Evolutionary conservation across 1,140 invertebrate species (phyloP), one percentile per base, ranked within the genome.

Genomic region (Ephestia elutella): DNA sequence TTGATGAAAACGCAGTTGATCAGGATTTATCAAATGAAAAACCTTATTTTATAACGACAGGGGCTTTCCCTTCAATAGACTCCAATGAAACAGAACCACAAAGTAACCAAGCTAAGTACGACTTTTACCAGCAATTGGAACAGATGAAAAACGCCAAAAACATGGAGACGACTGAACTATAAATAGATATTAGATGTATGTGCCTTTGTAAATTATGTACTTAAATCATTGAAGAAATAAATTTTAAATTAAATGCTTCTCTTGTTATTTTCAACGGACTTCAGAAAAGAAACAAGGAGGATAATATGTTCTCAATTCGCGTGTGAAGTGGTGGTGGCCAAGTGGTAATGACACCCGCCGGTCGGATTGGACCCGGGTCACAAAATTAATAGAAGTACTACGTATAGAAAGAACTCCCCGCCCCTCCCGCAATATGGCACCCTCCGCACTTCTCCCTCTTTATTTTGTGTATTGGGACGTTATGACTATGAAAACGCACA

Each of bases 131-230:
- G 65, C 91, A 91, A 85, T 88, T 90, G 68, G 90, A 91, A 67
- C 91, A 91, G 71, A 86, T 91, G 77, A 91, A 91, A 57, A 91
- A 91, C 72, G 91, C 93, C 10, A 93, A 95, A 77, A 96, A 96
- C 87, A 90, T 96, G 71, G 95, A 96, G 88, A 96, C 95, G 49
- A 96, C 95, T 9, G 95, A 96, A 89, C 87, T 95, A 72, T 93
- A 89, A 78, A 3, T 62, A 51, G n/a, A 21, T n/a, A n/a, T 53
- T 48, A 54, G 17, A 30, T 44, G 32, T 54, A 60, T 55, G 58
- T 60, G 58, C 58, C 58, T 60, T 54, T 61, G 60, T 65, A 63
- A 48, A 38, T 56, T 44, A 65, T 54, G 32, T 58, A 57, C 38
- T 17, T 60, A 32, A n/a, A 53, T 30, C 18, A 21, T 53, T 17